Percentiles rank a stretch among this genome's conserved stretches.
These are phyloP conservation scores for Pygathrix nemaeus DNA, from an alignment of 2,113 vertebrate species.

Conservation along the genomic window DNA sequence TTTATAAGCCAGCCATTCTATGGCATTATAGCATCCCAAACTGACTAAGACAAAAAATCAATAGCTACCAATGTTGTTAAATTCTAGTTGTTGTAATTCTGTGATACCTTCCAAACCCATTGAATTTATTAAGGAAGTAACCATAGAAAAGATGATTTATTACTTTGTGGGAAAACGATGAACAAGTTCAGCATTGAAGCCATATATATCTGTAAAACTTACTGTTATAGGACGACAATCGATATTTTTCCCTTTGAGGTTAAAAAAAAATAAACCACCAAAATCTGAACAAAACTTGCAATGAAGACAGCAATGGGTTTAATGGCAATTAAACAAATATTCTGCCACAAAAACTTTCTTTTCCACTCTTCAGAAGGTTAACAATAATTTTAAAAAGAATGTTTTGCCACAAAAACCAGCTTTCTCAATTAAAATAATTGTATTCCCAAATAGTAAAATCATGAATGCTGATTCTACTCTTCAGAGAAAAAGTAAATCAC, in stretches of 20 bases:
- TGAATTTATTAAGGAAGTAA: background rate
- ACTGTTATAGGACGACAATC: background rate
- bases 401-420: background rate
- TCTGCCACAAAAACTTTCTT: background rate
- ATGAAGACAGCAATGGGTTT: background rate
- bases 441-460: background rate
- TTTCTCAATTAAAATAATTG: background rate
- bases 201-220: background rate
- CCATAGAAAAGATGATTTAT: conserved; percentile 16
- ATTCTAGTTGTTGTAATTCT: background rate
- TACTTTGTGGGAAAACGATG: background rate
- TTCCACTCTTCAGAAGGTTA: background rate
- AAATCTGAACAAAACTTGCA: background rate
- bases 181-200: background rate
- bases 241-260: background rate
- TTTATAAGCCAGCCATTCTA: background rate
- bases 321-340: background rate
- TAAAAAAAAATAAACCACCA: background rate
- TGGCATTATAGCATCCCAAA: background rate
- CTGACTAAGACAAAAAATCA: background rate
- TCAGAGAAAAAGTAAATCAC: background rate
- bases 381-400: background rate
- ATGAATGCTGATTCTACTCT: background rate
- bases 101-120: background rate
- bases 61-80: background rate